Base-by-base conservation (phyloP, 1,140 invertebrate genomes). In the Maconellicoccus hirsutus region DNA sequence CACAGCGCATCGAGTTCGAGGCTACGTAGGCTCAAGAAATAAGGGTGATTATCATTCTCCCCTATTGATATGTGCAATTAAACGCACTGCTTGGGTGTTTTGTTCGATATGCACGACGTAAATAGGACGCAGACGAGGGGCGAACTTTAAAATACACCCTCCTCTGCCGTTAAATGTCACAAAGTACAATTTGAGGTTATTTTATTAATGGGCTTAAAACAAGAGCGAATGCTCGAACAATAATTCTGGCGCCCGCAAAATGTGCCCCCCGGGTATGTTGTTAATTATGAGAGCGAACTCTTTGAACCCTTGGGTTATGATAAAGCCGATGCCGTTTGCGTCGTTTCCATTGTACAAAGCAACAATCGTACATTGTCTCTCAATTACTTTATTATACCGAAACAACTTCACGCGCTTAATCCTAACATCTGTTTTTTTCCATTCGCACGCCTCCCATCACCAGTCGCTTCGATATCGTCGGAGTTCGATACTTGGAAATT, bases 141-240 rank as follows among this genome's bases (percentile, higher is more conserved):
- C 33, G 33, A 16, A 52, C 6, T 52, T 52, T 52, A 16, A 4
- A 52, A 52, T 52, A 52, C 42, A 16, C 42, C n/a, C 42, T 19
- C 6, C n/a, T 16, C 42, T 16, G 42, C 29, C 29, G 29, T 33
- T 52, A 52, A 52, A 52, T 52, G 42, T 52, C 42, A 52, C 42
- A 52, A 52, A 52, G 42, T 52, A 52, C 42, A 52, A 52, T 52
- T 52, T 52, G 42, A 52, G 42, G 42, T 52, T 52, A 52, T 52
- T 52, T 52, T 52, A 52, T 52, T 52, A 52, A 52, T 52, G 42
- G 42, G 42, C 42, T 52, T 52, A 52, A 52, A 52, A 52, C 42
- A 52, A 52, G 12, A 52, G 42, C 42, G 42, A 52, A 52, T 19
- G 42, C 42, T 52, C 6, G 12, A 52, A 52, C 42, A 52, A 52